Evolutionary conservation across 1,140 invertebrate genomes (phyloP).

Genomic region (Pseudobourletiella spinata): DNA sequence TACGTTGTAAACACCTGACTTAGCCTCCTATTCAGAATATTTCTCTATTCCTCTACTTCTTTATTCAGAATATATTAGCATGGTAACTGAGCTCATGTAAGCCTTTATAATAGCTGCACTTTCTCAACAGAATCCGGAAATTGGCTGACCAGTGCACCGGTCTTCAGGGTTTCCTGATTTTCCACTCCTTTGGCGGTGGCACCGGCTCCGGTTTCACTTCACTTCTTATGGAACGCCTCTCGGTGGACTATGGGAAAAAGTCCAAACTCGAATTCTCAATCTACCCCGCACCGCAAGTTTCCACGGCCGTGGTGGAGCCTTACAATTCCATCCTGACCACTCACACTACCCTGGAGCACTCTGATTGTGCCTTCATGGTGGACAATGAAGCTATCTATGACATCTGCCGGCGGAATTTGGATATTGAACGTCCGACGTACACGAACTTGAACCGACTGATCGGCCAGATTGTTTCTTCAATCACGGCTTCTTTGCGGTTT

Average conservation of each 20-base stretch:
- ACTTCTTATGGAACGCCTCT: constrained; percentile 45
- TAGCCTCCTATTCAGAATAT: no score
- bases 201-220: constrained; percentile 50
- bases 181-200: constrained; percentile 48
- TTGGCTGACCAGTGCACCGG: constrained; percentile 46
- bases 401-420: constrained; percentile 42
- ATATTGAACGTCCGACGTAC: no score
- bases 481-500: constrained; percentile 45
- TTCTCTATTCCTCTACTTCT: no score
- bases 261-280: constrained; percentile 45
- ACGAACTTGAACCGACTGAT: no score
- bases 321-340: no score
- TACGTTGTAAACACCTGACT: no score
- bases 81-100: no score
- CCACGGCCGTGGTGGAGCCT: no score
- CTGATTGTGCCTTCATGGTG: constrained; percentile 65
- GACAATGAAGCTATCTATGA: no score
- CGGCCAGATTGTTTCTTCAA: constrained; percentile 52
- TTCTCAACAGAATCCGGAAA: constrained; percentile 41
- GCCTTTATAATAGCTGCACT: no score
- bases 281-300: constrained; percentile 49
- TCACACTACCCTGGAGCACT: constrained; percentile 64
- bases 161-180: constrained; percentile 48
- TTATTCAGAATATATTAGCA: no score
- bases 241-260: no score